Evolutionary conservation across 2,113 vertebrate genomes (phyloP).

Genomic region (Emydura subglobosa): DNA sequence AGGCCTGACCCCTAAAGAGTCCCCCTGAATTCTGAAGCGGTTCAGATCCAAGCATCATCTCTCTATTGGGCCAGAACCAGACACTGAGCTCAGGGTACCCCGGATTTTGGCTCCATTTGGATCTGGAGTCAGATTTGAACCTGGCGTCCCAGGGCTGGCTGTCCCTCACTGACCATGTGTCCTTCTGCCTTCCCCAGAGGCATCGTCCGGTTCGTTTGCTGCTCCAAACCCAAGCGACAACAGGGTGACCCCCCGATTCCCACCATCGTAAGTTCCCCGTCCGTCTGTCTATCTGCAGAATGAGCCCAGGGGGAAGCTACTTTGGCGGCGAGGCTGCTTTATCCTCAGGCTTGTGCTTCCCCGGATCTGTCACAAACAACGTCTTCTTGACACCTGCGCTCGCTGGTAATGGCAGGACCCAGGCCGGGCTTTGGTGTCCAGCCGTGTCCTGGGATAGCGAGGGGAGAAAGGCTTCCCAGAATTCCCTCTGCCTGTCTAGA

Average conservation of each 20-base stretch:
- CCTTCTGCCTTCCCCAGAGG: constrained; percentile 68
- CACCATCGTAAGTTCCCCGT: constrained; percentile 78
- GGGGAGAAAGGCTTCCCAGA: neutral
- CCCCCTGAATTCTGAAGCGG: neutral
- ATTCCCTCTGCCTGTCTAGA: neutral
- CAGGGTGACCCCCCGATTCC: constrained; percentile 81
- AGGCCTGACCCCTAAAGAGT: neutral
- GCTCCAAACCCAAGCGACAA: constrained; percentile 77
- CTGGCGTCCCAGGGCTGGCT: neutral
- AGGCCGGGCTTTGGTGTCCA: neutral
- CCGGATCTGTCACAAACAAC: neutral
- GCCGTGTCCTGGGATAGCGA: neutral
- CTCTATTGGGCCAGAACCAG: neutral
- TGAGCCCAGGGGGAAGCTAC: neutral
- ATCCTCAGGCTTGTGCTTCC: neutral
- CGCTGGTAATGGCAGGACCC: neutral
- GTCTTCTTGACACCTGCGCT: neutral
- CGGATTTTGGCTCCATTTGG: neutral
- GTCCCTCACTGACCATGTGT: neutral
- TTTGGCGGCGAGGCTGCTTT: neutral
- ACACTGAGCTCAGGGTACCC: neutral
- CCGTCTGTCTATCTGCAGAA: no score
- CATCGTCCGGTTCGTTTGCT: constrained; percentile 81
- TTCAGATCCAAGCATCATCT: neutral
- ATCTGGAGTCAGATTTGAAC: neutral